Conservation (phyloP, 2,113 vertebrate genomes). For the Zootoca vivipara region DNA sequence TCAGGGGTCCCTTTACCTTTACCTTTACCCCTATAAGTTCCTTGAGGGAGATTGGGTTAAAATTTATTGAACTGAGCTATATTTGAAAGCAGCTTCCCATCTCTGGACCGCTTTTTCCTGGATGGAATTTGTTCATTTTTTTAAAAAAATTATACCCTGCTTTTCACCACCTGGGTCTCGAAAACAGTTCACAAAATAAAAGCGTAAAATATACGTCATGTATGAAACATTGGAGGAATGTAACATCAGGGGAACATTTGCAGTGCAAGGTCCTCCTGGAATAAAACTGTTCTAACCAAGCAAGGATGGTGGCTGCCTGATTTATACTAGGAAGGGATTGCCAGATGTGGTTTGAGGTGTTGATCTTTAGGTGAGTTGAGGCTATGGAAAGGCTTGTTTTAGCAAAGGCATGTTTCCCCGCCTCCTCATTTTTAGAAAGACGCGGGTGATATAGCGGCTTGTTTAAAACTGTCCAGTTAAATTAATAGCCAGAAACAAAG, state of each 20-base stretch:
- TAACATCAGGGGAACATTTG: too few relatives aligned
- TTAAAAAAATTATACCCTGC: too few relatives aligned
- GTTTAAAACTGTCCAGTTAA: not conserved
- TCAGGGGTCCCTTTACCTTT: too few relatives aligned
- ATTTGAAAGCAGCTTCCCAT: not conserved
- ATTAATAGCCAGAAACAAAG: not conserved
- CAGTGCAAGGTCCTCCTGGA: too few relatives aligned
- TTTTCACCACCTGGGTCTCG: too few relatives aligned
- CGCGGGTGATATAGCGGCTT: too few relatives aligned
- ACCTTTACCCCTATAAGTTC: too few relatives aligned
- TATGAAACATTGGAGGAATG: too few relatives aligned
- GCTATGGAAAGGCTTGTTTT: not conserved
- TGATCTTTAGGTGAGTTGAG: not conserved
- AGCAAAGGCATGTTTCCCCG: not conserved
- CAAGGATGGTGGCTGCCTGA: too few relatives aligned
- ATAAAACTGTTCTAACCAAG: too few relatives aligned
- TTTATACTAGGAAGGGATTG: not conserved
- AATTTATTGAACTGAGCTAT: not conserved
- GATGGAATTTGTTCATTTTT: not conserved
- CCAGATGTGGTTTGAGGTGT: not conserved
- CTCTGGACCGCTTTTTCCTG: not conserved
- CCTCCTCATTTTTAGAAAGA: not conserved
- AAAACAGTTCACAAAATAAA: too few relatives aligned
- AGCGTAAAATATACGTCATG: too few relatives aligned
- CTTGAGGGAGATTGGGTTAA: not conserved